Base-by-base conservation (phyloP, 2,113 vertebrate species). In the Malurus elegans region DNA sequence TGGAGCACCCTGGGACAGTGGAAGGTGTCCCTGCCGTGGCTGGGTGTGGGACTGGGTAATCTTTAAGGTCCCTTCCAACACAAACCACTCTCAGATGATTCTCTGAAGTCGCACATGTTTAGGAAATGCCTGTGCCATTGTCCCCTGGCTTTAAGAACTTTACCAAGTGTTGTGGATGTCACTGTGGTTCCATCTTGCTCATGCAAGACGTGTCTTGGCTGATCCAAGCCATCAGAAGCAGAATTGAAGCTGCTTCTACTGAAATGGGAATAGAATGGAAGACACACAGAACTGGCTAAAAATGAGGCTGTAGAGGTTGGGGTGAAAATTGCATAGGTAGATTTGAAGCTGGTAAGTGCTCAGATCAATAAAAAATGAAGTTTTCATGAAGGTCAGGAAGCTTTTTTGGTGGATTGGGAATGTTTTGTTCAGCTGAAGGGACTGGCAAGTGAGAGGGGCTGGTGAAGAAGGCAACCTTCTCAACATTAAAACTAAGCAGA, bases 1-100 rank as follows among this genome's bases (percentile, higher is more conserved):
- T 26, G 62, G n/a, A 54, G 7, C 51, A 66, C 0, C 8, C 12
- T 45, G 61, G 54, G 24, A 2, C 1, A 2, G 6, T 2, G 38
- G 24, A 4, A 40, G 6, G 5, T 47, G n/a, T 38, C 32, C 44
- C 36, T 66, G 32, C 20, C 23, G 3, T 14, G 44, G 60, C 50
- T 72, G 23, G 36, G 24, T 1, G 1, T 36, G 18, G 14, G 3
- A 17, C 23, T 38, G 20, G 45, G 8, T 38, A 28, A 13, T 12
- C 45, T 73, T n/a, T 17, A 9, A 51, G 36, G 44, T 29, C 18
- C 32, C 2, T 45, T 45, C 28, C 19, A 29, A 1, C 18, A 2
- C 69, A 58, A 25, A 9, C 13, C 24, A 4, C 7, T 21, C 24
- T 10, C 47, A 31, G 54, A 34, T 40, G 34, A 8, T 31, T 67